Base-by-base conservation (phyloP, 35 echinoderm and acorn worm genomes). In the Heliocidaris erythrogramma region DNA sequence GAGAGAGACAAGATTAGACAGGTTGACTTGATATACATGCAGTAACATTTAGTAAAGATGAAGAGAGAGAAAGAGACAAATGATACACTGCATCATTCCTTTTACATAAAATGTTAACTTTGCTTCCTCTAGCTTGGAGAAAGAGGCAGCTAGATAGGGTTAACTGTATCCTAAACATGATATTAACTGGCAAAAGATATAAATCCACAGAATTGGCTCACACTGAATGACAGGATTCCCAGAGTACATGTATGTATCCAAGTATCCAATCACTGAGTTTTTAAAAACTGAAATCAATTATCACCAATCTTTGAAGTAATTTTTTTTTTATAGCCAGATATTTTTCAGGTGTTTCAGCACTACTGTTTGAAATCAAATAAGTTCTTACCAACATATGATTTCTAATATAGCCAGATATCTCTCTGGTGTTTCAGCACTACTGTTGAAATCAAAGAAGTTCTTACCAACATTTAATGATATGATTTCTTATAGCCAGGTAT, bases 401-500 rank as follows among this genome's bases (percentile, higher is more conserved):
- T 61, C 96, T 97, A n/a, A n/a, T 29, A 97, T 97, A 27, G 52
- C 78, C 49, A 97, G 59, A 61, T 97, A 97, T 94, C 93, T 60
- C 65, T 95, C 60, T 16, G 96, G 96, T 48, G 96, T 97, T 59
- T 94, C 94, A 30, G 91, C 21, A 14, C 86, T 49, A 59, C 96
- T 32, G 13, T 31, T 86, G 30, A 13, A 50, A 69, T 96, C 31
- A 18, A 29, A 48, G 42, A n/a, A 2, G 42, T 27, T 95, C 94
- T 91, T 85, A 97, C 96, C 96, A 97, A 32, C 50, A 94, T 7
- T 92, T 85, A 31, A 96, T 47, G 52, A 97, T 97, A 47, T 94
- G 87, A 92, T 97, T 97, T 65, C 96, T 97, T 30, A 97, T 97
- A n/a, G 52, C 84, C 50, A 97, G 59, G 49, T 97, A 97, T 94